These are phyloP conservation scores for Solenodon paradoxus DNA, from an alignment of 2,113 vertebrate genomes.

Conservation along the genomic window DNA sequence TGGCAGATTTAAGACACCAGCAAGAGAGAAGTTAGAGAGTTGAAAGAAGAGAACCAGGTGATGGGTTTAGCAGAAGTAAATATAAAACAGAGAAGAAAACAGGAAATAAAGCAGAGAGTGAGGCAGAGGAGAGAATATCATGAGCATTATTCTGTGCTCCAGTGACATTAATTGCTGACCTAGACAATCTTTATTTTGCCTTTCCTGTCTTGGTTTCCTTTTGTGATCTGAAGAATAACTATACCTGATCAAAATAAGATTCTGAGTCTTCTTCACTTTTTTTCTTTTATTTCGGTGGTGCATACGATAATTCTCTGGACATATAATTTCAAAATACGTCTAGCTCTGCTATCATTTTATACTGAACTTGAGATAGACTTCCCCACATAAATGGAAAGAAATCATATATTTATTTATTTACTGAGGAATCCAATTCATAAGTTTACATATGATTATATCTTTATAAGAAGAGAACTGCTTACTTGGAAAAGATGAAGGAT, in stretches of 20 bases:
- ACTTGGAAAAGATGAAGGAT: background rate
- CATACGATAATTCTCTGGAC: background rate
- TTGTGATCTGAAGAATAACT: background rate
- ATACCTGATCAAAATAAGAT: background rate
- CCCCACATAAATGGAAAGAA: background rate
- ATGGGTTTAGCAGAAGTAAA: background rate
- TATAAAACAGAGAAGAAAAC: background rate
- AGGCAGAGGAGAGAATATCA: background rate
- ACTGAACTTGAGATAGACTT: background rate
- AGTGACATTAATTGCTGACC: background rate
- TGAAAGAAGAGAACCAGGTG: background rate
- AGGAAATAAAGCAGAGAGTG: background rate
- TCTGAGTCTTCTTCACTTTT: background rate
- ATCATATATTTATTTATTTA: conserved; percentile 17
- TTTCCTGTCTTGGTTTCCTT: background rate
- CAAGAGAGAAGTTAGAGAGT: background rate
- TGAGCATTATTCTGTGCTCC: background rate
- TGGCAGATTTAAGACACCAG: background rate
- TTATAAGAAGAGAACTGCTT: background rate
- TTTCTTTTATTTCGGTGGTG: background rate
- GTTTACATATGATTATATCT: conserved; percentile 19
- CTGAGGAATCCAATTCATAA: background rate
- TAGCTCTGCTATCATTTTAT: background rate
- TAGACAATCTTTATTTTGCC: background rate
- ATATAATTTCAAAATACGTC: background rate